phyloP scores from a whole-genome alignment of 2,888 invertebrate genomes.

The Cheiracanthium punctorium region DNA sequence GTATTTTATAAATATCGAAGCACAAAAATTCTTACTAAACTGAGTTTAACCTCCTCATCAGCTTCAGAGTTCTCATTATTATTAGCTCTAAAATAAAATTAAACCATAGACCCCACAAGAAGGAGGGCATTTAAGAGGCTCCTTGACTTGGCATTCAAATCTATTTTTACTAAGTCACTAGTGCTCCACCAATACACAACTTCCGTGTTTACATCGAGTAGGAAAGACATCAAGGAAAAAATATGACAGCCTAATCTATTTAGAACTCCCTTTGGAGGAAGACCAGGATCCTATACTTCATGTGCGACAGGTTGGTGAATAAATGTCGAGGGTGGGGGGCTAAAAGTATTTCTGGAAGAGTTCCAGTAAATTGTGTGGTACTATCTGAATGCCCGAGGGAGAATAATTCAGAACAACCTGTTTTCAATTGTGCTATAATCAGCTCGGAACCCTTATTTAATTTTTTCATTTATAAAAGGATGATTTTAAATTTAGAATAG shows the following conservation, averaged over 20 bases:
- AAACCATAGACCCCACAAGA: too few species aligned
- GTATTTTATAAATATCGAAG: too few species aligned
- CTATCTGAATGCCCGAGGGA: too few species aligned
- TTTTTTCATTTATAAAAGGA: too few species aligned
- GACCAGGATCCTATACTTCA: constrained; percentile 2
- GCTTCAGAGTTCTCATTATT: too few species aligned
- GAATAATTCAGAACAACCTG: too few species aligned
- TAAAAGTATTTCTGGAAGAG: constrained; percentile 6
- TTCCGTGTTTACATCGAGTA: background rate
- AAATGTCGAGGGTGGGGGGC: constrained; percentile 30
- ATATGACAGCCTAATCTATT: constrained; percentile 1
- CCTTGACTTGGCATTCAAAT: background rate
- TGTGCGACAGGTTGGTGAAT: constrained; percentile 31
- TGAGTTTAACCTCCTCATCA: too few species aligned
- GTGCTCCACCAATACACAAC: background rate
- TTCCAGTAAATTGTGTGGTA: background rate
- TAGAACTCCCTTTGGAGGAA: background rate
- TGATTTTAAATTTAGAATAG: too few species aligned
- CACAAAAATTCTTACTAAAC: too few species aligned
- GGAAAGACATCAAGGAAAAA: background rate
- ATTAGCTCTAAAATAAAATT: too few species aligned
- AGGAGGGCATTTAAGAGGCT: background rate
- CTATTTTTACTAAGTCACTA: background rate
- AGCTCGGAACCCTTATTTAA: too few species aligned
- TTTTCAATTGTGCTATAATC: too few species aligned